These are phyloP conservation scores for Tanytarsus gracilentus DNA, from an alignment of 2,888 invertebrate genomes.

Conservation along the genomic window DNA sequence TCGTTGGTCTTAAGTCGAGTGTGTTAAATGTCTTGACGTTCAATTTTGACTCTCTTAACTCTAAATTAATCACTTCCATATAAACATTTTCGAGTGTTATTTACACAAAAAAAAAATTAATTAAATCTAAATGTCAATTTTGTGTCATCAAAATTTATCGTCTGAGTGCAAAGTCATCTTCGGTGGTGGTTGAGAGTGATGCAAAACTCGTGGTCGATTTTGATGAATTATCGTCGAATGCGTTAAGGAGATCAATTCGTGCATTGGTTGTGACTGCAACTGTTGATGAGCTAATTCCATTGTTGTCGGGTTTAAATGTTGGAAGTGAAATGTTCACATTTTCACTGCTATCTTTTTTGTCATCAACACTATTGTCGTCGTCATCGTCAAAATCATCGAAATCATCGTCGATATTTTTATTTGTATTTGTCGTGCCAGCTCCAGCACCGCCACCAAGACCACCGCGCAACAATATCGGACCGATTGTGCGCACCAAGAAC, in stretches of 20 bases:
- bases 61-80: no score
- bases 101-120: no score
- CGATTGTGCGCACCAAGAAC: constrained; percentile 64
- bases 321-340: constrained; percentile 56
- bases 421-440: constrained; percentile 38
- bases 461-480: constrained; percentile 59
- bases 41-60: no score
- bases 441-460: constrained; percentile 48
- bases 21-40: no score
- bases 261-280: neutral
- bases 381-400: constrained; percentile 48
- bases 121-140: no score
- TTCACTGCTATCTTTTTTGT: constrained; percentile 38
- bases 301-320: constrained; percentile 57
- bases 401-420: constrained; percentile 39
- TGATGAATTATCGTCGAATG: neutral
- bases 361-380: constrained; percentile 36
- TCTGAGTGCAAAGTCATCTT: constrained; percentile 1
- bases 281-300: constrained; percentile 36
- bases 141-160: neutral
- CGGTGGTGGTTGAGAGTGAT: constrained; percentile 11
- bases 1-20: no score
- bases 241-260: constrained; percentile 17
- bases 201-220: neutral
- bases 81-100: no score